Base-by-base conservation (phyloP, 1,140 invertebrate species). In the Brachionus plicatilis region DNA sequence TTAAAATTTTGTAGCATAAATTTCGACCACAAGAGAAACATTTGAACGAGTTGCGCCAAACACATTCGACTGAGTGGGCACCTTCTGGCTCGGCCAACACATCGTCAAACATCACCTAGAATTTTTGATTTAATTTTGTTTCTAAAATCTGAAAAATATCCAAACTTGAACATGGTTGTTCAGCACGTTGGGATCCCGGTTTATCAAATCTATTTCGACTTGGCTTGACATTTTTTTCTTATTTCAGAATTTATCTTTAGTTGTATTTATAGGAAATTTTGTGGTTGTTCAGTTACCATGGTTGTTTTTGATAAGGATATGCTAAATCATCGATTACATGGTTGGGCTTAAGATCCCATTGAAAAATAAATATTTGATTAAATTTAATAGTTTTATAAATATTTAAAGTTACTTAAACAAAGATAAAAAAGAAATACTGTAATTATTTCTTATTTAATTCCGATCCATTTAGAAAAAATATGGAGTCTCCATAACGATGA, bases 1-100 rank as follows among this genome's bases (percentile, higher is more conserved):
- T 82, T 11, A 82, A 68, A 14, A 82, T 82, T 68, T 82, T 82
- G 53, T 82, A 82, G 53, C 79, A 82, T 60, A 82, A 20, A 65
- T 82, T 82, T 65, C 79, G 8, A 14, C 79, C 79, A 82, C 79
- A 82, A 27, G 14, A 65, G 33, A 82, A 82, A 20, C 79, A 82
- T 12, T 82, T 82, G 41, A 17, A 65, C 3, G 79, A 60, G 41
- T 82, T 82, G 9, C 79, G 79, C 79, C 79, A 82, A 8, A 82
- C 53, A 65, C 79, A 82, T 6, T 29, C 24, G 0, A 56, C 12
- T 2, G 79, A 82, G 27, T 82, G 79, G 12, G 53, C 79, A 45
- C 79, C 79, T 47, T 82, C 79, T 5, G 79, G 79, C 29, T 82
- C 79, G 12, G 79, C 79, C 60, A 82, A 5, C 12, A 82, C 79